These are phyloP conservation scores for Manis pentadactyla DNA, from an alignment of 2,797 vertebrate genomes.

Conservation along the genomic window DNA sequence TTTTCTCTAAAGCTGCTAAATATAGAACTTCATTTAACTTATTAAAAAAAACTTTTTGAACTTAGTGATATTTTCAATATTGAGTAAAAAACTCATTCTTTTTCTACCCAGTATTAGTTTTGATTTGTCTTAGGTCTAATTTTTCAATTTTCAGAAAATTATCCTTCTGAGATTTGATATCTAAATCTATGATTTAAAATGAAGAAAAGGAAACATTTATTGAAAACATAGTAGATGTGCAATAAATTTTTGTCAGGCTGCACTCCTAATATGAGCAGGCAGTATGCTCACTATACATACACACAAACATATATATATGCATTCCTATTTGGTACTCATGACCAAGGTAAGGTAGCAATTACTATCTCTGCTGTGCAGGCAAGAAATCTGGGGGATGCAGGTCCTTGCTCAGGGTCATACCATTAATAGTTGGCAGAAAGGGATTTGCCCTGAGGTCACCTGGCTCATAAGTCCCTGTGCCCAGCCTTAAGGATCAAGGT, in stretches of 20 bases:
- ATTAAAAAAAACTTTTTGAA: conserved; percentile 29
- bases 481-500: neutral
- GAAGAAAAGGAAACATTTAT: conserved; percentile 17
- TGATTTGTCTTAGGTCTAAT: neutral
- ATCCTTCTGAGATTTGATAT: neutral
- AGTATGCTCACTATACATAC: neutral
- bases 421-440: neutral
- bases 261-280: neutral
- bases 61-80: conserved; percentile 34
- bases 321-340: neutral
- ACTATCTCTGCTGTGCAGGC: neutral
- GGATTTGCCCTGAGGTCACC: neutral
- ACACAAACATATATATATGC: too few species aligned
- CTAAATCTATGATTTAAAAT: conserved; percentile 39
- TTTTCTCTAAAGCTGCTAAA: conserved; percentile 30
- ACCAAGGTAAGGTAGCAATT: neutral
- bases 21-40: conserved; percentile 19
- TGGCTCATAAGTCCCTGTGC: neutral
- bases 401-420: neutral
- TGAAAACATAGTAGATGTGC: neutral
- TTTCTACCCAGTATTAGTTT: conserved; percentile 14
- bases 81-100: neutral
- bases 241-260: conserved; percentile 4
- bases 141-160: neutral
- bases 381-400: neutral